Base-by-base conservation (phyloP, 2,797 vertebrate species). In the Sebastes kiyomatsui region DNA sequence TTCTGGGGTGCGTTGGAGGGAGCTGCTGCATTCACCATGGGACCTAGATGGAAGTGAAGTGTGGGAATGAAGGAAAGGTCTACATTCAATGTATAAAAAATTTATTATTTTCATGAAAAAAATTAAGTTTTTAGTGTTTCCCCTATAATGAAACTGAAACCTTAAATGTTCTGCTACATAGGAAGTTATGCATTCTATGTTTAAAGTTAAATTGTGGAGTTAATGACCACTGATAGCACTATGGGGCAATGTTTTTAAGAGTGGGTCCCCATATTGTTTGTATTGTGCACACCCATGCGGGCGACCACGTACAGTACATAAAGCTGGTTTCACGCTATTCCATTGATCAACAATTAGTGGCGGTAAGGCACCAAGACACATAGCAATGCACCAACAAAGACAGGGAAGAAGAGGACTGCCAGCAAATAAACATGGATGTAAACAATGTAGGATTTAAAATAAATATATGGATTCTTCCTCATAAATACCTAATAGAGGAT, bases 1-100 rank as follows among this genome's bases (percentile, higher is more conserved):
- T 99, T 99, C 91, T 99, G 98, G 23, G 98, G 97, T 27, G 97
- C 95, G 38, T 97, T 97, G 4, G 97, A 97, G 7, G 98, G 98
- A 35, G 97, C 97, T 6, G 98, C 96, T 59, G 98, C 97, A 56
- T 97, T 98, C 1, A 97, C 97, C 97, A 98, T 94, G 0, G 97
- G 97, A 65, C 97, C 98, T 98, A 79, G 23, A 79, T 20, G 49
- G 4, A 42, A 25, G 18, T 5, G 11, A 56, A 49, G 35, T 13
- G 9, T 22, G 5, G n/a, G 5, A 55, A 81, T 4, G n/a, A 65
- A 69, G 35, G 7, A 58, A 12, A 35, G 67, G 10, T 64, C 42
- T n/a, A 52, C 42, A 23, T 49, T 49, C 38, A 60, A 32, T 52
- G 18, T 60, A 46, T 14, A 61, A 2, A 59, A 71, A n/a, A 42